Conservation (phyloP, 2,797 vertebrate species). For the Darevskia nairensis region DNA sequence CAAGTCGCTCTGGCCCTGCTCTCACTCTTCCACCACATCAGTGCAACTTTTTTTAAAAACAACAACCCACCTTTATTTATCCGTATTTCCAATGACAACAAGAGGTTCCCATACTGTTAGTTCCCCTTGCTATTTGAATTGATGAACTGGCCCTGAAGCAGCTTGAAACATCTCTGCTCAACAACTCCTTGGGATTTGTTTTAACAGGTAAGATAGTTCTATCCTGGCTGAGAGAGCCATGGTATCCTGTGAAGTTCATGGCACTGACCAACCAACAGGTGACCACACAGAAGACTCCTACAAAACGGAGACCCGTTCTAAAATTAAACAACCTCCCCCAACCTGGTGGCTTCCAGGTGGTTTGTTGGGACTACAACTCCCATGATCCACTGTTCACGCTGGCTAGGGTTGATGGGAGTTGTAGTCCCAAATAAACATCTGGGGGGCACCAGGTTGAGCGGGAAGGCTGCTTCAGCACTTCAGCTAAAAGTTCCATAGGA, state of each 20-base stretch:
- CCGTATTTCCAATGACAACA: neutral
- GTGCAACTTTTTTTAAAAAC: neutral
- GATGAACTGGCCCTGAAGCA: neutral
- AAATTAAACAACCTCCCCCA: too few species aligned
- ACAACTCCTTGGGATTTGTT: neutral
- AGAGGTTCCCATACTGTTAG: neutral
- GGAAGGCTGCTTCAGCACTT: neutral
- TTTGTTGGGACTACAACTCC: too few species aligned
- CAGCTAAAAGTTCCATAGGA: neutral
- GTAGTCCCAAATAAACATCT: too few species aligned
- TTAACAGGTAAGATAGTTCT: neutral
- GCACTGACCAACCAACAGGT: neutral
- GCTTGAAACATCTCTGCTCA: too few species aligned
- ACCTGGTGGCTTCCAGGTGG: too few species aligned
- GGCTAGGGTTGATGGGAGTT: too few species aligned
- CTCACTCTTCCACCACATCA: neutral
- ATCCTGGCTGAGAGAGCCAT: conserved; percentile 30
- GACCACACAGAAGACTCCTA: neutral
- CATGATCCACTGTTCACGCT: too few species aligned
- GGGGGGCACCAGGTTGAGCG: too few species aligned
- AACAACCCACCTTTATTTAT: neutral
- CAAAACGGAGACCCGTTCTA: too few species aligned
- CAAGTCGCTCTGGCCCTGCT: neutral
- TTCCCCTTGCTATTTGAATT: neutral
- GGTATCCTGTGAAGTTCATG: neutral